Conservation (phyloP, 2,797 vertebrate genomes). For the Sylvia borin region DNA sequence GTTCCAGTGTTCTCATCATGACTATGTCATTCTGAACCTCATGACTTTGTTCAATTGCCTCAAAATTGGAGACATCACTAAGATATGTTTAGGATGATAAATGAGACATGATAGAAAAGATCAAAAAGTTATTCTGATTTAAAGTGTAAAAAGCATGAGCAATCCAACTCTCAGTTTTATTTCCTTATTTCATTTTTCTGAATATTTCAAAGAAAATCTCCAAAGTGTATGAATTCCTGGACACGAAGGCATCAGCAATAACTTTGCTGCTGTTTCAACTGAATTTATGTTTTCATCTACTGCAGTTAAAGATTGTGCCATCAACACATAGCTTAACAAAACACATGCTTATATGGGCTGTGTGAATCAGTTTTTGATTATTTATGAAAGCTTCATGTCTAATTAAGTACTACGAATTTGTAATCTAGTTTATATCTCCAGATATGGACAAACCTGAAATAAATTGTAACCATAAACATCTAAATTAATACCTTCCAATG, state of each 20-base stretch:
- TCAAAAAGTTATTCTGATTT: neutral
- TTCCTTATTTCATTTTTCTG: neutral
- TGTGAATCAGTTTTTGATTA: neutral
- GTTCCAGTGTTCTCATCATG: constrained; percentile 17
- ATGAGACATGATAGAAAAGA: neutral
- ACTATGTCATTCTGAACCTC: neutral
- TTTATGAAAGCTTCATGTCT: neutral
- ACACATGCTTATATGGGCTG: neutral
- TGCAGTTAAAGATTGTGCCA: neutral
- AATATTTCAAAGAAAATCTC: neutral
- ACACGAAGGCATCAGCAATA: neutral
- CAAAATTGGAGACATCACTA: neutral
- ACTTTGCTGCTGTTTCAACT: neutral
- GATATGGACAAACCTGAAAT: neutral
- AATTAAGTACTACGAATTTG: neutral
- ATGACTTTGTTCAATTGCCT: neutral
- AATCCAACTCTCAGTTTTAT: neutral
- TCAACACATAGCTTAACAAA: neutral
- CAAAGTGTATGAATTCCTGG: neutral
- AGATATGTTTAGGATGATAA: neutral
- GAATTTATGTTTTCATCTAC: neutral
- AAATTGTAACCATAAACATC: neutral
- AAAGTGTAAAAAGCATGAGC: neutral
- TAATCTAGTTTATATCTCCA: neutral
- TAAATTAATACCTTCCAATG: neutral